Evolutionary conservation across 2,888 invertebrate genomes (phyloP), one percentile per base, ranked within the genome.

Genomic region (Drosophila tripunctata): DNA sequence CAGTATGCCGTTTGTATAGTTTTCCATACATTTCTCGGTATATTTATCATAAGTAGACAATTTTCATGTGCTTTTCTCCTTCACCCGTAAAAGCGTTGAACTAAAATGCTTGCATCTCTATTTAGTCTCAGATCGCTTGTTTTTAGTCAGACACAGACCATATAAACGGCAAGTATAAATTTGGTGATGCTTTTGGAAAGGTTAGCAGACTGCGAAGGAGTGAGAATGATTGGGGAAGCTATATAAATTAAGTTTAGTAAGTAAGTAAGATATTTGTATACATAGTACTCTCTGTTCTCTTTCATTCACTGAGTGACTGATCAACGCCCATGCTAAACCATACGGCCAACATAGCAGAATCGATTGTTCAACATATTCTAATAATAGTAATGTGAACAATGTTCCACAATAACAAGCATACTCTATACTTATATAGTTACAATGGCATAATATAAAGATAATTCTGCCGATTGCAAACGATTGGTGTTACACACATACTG

Each of bases 41-140:
- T 69, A 58, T 71, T 69, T 81, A 72, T 78, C 85, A 72, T 84
- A 78, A 80, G 85, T 65, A 78, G 67, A 61, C 75, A 75, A 69
- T 65, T 77, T 47, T 40, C 33, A 47, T 56, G 47, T 57, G 40
- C 44, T 31, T 61, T 60, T 36, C 50, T 17, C 30, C 30, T 35
- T 57, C 52, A 31, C 52, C 15, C 36, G 30, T 40, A 3, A 40
- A 41, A 38, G 14, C 10, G 8, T 24, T 12, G 30, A 6, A 14
- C 5, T 10, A 15, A 5, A 27, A 31, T 12, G 36, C 51, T 56
- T 55, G 40, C 70, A 78, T 75, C 61, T 48, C 57, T 71, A 64
- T 65, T 65, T 55, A 51, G 48, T 21, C 56, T 58, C 51, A 38
- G 19, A 24, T 55, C 41, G 22, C 33, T 61, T 21, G 10, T 19